A percentile compares a stretch with the other conserved stretches of the same genome.
Evolutionary conservation across 2,888 invertebrate species (phyloP).

Genomic region (Mactromeris polynyma): DNA sequence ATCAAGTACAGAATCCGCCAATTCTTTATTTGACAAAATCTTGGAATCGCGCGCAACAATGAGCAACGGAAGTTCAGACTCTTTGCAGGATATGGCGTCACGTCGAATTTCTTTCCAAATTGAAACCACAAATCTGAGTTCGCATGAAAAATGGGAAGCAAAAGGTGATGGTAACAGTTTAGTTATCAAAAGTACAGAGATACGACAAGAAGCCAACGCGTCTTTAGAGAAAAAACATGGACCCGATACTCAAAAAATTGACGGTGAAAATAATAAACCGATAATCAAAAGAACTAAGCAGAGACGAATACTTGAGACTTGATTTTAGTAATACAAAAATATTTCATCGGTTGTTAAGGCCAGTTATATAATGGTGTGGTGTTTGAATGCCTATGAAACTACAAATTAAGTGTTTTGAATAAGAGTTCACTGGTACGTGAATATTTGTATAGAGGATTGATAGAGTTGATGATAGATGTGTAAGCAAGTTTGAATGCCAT

Average conservation of each 20-base stretch:
- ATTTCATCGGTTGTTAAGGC: too few relatives aligned
- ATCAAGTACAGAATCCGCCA: constrained; percentile 2
- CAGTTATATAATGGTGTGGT: too few relatives aligned
- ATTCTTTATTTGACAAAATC: constrained; percentile 26
- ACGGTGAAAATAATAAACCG: background rate
- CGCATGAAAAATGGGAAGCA: background rate
- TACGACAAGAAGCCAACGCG: background rate
- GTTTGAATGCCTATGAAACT: too few relatives aligned
- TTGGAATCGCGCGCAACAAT: constrained; percentile 19
- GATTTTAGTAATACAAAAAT: background rate
- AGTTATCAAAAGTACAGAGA: background rate
- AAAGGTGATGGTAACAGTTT: background rate
- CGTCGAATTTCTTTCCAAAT: background rate
- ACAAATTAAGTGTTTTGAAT: too few relatives aligned
- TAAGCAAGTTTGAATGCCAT: too few relatives aligned
- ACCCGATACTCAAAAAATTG: background rate
- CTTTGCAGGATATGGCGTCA: background rate
- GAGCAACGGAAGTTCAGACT: background rate
- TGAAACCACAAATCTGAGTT: background rate
- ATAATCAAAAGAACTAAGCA: background rate
- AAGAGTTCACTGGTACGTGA: too few relatives aligned
- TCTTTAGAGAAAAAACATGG: background rate
- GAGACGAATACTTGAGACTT: background rate
- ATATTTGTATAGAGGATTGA: too few relatives aligned
- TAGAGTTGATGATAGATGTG: too few relatives aligned